These are phyloP conservation scores for Huso huso DNA, from an alignment of 2,797 vertebrate genomes.

Conservation along the genomic window DNA sequence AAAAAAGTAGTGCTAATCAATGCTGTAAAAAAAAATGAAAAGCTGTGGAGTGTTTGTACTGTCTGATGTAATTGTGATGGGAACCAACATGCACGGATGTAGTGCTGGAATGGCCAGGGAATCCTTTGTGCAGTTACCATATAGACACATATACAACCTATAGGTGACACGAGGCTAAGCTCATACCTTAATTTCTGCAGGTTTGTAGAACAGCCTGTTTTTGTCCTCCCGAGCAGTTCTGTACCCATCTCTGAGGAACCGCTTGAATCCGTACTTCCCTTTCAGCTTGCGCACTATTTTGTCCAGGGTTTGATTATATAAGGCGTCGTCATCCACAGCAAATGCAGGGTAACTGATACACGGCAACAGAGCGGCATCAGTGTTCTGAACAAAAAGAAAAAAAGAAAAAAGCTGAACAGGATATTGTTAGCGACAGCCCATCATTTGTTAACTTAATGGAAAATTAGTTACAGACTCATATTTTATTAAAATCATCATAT, in stretches of 20 bases:
- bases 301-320: conserved; percentile 86
- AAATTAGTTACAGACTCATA: conserved; percentile 22
- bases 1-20: too few species aligned
- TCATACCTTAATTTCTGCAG: conserved; percentile 93
- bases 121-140: too few species aligned
- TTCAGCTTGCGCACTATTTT: conserved; percentile 87
- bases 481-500: conserved; percentile 22
- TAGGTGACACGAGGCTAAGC: conserved; percentile 5
- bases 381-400: conserved; percentile 63
- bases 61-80: too few species aligned
- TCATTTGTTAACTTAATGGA: conserved; percentile 14
- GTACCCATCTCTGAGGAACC: conserved; percentile 89
- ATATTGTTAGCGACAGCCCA: not conserved
- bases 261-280: conserved; percentile 89
- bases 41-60: too few species aligned
- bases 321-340: conserved; percentile 86
- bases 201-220: conserved; percentile 80
- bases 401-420: not conserved
- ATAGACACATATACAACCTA: too few species aligned
- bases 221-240: conserved; percentile 84
- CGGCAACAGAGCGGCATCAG: conserved; percentile 85
- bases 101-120: too few species aligned
- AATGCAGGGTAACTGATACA: conserved; percentile 97
- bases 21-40: too few species aligned
- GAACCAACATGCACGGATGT: too few species aligned